Conservation (phyloP, 2,888 invertebrate species). For the Thyatira batis region DNA sequence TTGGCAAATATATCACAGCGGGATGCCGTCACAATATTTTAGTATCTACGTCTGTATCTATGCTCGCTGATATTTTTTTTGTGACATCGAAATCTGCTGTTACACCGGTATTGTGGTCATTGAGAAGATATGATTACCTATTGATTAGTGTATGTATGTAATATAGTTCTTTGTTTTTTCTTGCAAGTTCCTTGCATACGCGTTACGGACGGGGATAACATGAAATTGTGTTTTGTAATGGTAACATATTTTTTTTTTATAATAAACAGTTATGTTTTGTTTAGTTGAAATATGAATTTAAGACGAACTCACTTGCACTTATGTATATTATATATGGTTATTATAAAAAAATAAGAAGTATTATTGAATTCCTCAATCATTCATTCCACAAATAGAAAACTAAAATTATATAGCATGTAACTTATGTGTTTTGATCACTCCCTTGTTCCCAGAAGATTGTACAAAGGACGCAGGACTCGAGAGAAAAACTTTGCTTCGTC, state of each 20-base stretch:
- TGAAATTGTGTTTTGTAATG: too few species aligned
- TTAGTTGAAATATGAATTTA: too few species aligned
- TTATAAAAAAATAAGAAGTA: neutral
- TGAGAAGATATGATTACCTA: conserved; percentile 4
- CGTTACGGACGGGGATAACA: too few species aligned
- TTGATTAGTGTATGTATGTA: too few species aligned
- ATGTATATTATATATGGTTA: too few species aligned
- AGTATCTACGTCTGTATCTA: conserved; percentile 69
- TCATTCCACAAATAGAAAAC: conserved; percentile 19
- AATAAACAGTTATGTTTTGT: too few species aligned
- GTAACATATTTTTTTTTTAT: too few species aligned
- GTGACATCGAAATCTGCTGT: conserved; percentile 30
- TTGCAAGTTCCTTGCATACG: too few species aligned
- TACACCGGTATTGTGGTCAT: conserved; percentile 8
- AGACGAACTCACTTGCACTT: too few species aligned
- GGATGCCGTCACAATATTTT: conserved; percentile 81
- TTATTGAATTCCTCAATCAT: neutral
- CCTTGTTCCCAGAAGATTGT: conserved; percentile 67
- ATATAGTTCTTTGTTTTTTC: too few species aligned
- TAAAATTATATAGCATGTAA: conserved; percentile 53
- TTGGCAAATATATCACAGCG: conserved; percentile 78
- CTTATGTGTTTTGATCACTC: conserved; percentile 76
- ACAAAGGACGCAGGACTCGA: conserved; percentile 61
- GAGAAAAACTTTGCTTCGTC: conserved; percentile 63
- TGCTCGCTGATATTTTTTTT: conserved; percentile 48